Conservation (phyloP, 2,113 vertebrate species). For the Callipepla californica region DNA sequence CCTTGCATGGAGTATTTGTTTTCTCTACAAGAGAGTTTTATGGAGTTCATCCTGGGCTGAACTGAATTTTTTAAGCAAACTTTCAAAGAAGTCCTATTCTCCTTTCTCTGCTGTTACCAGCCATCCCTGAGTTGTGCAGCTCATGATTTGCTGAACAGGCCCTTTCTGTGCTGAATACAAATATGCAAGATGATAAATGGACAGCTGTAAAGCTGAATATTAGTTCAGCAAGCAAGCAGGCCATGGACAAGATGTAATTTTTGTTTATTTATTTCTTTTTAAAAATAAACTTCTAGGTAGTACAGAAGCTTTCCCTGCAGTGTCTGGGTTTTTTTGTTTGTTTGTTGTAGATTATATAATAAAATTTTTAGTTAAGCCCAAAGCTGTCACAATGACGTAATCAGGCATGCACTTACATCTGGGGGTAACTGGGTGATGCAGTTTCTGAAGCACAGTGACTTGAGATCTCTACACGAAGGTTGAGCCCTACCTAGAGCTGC, state of each 20-base stretch:
- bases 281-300: not conserved
- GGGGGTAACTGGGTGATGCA: not conserved
- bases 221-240: not conserved
- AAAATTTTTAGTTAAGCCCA: not conserved
- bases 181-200: not conserved
- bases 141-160: not conserved
- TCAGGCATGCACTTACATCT: accelerated
- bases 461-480: not conserved
- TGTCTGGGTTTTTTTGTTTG: not conserved
- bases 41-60: not conserved
- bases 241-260: not conserved
- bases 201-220: not conserved
- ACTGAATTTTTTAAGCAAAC: not conserved
- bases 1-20: not conserved
- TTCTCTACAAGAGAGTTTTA: not conserved
- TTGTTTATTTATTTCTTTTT: not conserved
- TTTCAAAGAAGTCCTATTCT: not conserved
- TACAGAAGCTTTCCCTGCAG: not conserved
- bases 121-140: not conserved
- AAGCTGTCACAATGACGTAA: not conserved
- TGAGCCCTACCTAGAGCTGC: not conserved
- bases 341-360: not conserved
- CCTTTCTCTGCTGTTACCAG: not conserved
- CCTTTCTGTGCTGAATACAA: not conserved
- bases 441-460: not conserved